A percentile compares a stretch with the other conserved stretches of the same genome.
These are phyloP conservation scores for Otolemur crassicaudatus DNA, from an alignment of 2,797 vertebrate genomes.

Conservation along the genomic window DNA sequence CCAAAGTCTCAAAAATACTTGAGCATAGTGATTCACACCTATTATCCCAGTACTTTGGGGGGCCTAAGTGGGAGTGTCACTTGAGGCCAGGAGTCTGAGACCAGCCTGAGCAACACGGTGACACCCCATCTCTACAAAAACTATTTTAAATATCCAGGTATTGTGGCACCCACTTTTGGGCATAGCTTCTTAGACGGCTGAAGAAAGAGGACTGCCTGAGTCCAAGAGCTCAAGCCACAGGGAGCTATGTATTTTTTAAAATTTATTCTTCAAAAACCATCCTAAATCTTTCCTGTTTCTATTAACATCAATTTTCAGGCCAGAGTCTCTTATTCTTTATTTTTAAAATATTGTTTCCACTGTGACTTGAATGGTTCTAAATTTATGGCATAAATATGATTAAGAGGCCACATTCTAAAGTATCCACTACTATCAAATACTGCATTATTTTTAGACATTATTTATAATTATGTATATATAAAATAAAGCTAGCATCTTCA, in stretches of 20 bases:
- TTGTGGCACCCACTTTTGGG: background rate
- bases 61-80: background rate
- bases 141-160: background rate
- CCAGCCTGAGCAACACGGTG: background rate
- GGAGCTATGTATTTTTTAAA: background rate
- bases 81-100: background rate
- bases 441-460: background rate
- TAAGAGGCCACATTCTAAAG: slow-evolving; percentile 4
- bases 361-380: slow-evolving; percentile 4
- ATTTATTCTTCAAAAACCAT: background rate
- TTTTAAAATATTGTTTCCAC: background rate
- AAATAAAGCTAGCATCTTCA: slow-evolving; percentile 23
- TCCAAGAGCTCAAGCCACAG: background rate
- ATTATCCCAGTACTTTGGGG: background rate
- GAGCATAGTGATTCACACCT: background rate
- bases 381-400: slow-evolving; percentile 17
- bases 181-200: background rate
- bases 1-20: background rate
- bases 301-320: background rate
- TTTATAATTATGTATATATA: background rate
- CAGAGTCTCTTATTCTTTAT: background rate
- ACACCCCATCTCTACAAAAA: background rate
- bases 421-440: background rate
- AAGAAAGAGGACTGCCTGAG: background rate
- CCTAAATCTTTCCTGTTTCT: background rate